These are phyloP conservation scores for Takifugu rubripes DNA, from an alignment of 2,797 vertebrate species.

Conservation along the genomic window DNA sequence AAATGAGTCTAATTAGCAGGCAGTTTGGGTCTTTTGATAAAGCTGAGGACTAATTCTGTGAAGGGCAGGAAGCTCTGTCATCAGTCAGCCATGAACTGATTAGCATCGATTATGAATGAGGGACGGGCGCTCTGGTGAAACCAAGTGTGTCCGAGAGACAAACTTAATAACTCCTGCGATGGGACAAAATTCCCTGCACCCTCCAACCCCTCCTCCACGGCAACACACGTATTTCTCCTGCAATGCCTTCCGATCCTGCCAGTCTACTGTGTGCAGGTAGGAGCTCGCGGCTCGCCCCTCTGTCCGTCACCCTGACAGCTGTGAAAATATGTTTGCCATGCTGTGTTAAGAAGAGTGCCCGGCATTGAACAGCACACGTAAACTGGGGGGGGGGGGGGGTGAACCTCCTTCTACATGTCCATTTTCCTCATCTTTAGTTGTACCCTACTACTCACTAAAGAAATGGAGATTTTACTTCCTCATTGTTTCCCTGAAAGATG, in stretches of 20 bases:
- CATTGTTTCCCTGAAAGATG: slow-evolving; percentile 7
- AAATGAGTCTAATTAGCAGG: slow-evolving; percentile 99
- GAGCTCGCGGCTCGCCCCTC: slow-evolving; percentile 77
- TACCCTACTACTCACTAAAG: slow-evolving; percentile 4
- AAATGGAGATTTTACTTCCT: slow-evolving; percentile 15
- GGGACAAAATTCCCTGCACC: slow-evolving; percentile 80
- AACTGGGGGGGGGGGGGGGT: slow-evolving; percentile 49
- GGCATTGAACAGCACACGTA: slow-evolving; percentile 46
- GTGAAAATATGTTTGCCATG: slow-evolving; percentile 88
- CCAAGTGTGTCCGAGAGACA: slow-evolving; percentile 95
- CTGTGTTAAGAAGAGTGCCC: slow-evolving; percentile 69
- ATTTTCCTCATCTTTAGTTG: slow-evolving; percentile 28
- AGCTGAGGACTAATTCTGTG: slow-evolving; percentile 91
- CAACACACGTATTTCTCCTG: slow-evolving; percentile 33
- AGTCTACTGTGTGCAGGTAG: slow-evolving; percentile 87
- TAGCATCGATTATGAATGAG: slow-evolving; percentile 98
- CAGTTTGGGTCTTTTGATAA: slow-evolving; percentile 98
- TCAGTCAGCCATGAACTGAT: slow-evolving; percentile 98
- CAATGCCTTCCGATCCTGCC: slow-evolving; percentile 22
- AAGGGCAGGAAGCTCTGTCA: slow-evolving; percentile 97
- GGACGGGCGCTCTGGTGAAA: slow-evolving; percentile 90
- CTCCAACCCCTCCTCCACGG: slow-evolving; percentile 33
- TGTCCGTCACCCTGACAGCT: slow-evolving; percentile 90
- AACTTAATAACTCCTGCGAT: slow-evolving; percentile 93
- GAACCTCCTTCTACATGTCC: slow-evolving; percentile 27